A percentile compares a stretch with the other conserved stretches of the same genome.
These are phyloP conservation scores for Rafetus swinhoei DNA, from an alignment of 2,113 vertebrate species.

Conservation along the genomic window DNA sequence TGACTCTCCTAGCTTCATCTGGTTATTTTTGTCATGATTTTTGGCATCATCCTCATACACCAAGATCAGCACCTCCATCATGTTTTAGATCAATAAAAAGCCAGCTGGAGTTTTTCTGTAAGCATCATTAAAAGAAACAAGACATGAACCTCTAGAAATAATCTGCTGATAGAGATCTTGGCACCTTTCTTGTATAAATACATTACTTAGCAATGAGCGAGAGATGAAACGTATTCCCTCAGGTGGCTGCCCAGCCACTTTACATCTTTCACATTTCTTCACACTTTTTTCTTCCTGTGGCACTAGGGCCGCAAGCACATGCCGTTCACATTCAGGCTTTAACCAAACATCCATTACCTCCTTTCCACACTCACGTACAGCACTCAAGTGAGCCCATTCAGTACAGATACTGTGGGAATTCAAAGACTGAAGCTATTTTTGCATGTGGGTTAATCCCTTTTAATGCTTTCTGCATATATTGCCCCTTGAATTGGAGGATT, in stretches of 20 bases:
- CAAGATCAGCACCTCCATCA: background rate
- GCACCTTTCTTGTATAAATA: background rate
- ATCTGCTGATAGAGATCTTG: background rate
- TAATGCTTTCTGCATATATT: background rate
- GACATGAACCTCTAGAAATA: no score
- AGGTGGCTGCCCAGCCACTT: background rate
- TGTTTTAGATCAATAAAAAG: background rate
- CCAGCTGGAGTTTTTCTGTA: background rate
- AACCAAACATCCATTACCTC: background rate
- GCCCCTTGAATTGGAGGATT: background rate
- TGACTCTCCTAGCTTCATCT: background rate
- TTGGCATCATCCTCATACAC: background rate
- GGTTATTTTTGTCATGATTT: background rate
- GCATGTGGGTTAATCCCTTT: background rate
- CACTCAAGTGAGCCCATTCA: background rate
- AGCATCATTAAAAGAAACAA: accelerated
- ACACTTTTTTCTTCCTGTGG: background rate
- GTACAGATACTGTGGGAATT: background rate
- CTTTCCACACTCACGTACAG: background rate
- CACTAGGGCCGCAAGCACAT: background rate
- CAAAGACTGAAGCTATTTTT: background rate
- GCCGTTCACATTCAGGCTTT: background rate
- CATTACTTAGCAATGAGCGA: accelerated
- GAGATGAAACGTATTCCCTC: background rate
- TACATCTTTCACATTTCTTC: background rate